These are phyloP conservation scores for Pseudolycoriella hygida DNA, from an alignment of 2,888 invertebrate genomes.

Conservation along the genomic window DNA sequence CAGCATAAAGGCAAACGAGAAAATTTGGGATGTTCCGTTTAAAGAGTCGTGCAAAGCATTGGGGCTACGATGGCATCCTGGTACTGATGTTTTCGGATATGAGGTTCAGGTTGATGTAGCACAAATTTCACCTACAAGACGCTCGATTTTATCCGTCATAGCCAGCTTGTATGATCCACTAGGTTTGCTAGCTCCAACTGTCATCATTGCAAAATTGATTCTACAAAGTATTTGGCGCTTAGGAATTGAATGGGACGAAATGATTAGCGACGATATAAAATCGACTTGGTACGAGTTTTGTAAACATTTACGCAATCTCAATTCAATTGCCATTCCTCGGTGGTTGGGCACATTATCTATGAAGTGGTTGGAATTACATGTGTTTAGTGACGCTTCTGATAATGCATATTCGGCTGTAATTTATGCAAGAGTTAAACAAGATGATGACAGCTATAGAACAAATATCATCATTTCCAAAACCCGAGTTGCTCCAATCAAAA, in stretches of 20 bases:
- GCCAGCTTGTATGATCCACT: slow-evolving; percentile 10
- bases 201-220: slow-evolving; percentile 9
- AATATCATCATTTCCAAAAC: not conserved
- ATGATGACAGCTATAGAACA: not conserved
- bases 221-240: slow-evolving; percentile 10
- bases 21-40: too few relatives aligned
- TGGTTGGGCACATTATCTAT: not conserved
- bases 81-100: not conserved
- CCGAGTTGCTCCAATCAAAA: not conserved
- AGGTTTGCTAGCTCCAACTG: slow-evolving; percentile 10
- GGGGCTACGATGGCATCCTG: slow-evolving; percentile 2
- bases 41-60: slow-evolving; percentile 1
- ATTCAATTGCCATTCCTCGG: not conserved
- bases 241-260: slow-evolving; percentile 9
- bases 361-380: not conserved
- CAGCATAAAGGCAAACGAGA: too few relatives aligned
- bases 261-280: slow-evolving; percentile 1
- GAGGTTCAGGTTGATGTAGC: not conserved
- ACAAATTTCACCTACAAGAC: slow-evolving; percentile 2
- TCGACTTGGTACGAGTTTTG: slow-evolving; percentile 5
- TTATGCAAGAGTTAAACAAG: not conserved
- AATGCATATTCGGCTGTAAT: not conserved
- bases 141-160: slow-evolving; percentile 9
- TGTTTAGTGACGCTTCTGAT: slow-evolving; percentile 2
- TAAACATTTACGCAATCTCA: not conserved